Base-by-base conservation (phyloP, 1,140 invertebrate genomes). In the Panagrolaimus sp. region DNA sequence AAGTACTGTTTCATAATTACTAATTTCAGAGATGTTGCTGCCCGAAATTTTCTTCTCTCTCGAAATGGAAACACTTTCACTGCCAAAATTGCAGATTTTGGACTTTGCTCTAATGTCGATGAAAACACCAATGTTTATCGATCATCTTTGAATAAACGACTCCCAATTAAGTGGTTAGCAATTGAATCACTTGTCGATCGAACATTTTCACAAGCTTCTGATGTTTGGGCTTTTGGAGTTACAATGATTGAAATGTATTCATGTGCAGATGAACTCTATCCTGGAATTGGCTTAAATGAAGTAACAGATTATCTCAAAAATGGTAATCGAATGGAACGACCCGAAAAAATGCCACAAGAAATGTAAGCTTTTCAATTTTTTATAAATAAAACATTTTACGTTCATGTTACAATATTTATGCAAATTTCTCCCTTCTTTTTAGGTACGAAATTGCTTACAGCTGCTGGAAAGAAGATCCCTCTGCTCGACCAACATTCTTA, bases 1-100 rank as follows among this genome's bases (percentile, higher is more conserved):
- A n/a, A n/a, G n/a, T n/a, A n/a, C n/a, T n/a, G n/a, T n/a, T 38
- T 7, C 31, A 2, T 38, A 38, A 38, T n/a, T n/a, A 38, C 31
- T 57, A n/a, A n/a, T 13, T 27, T 20, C 27, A 20, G 51, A 11
- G 51, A 57, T 57, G 20, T 57, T 3, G 51, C 51, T 20, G 51
- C 51, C 27, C 51, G 51, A 57, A 57, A 57, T 20, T 20, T 57
- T 9, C 27, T 57, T 57, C 16, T 57, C 20, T 25, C 51, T 4
- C 27, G 20, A 11, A 27, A 57, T 57, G 31, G 31, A 4, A 38
- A 38, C 31, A 38, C 31, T 4, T 57, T 57, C 13, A 57, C 51
- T 5, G 51, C 27, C 11, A 57, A 57, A 57, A 20, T 57, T 27
- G 51, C 20, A 11, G 51, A 57, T 57, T 57, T 57, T 57, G 51